phyloP scores from a whole-genome alignment of 1,140 invertebrate species.

The Periplaneta americana region DNA sequence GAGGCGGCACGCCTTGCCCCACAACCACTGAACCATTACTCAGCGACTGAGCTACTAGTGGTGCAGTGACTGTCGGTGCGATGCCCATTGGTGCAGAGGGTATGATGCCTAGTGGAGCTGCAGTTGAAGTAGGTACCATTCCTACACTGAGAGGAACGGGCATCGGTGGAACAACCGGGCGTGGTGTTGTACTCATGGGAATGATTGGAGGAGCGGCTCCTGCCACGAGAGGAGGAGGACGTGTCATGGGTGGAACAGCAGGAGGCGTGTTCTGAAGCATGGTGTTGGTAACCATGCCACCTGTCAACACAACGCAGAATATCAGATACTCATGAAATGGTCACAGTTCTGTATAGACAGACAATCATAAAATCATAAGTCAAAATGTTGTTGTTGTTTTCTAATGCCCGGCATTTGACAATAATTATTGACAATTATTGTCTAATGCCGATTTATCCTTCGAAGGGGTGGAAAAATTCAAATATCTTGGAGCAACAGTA shows the following conservation, averaged over 20 bases:
- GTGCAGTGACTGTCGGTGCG: constrained; percentile 20
- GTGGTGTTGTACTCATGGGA: constrained; percentile 4
- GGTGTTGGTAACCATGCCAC: not conserved
- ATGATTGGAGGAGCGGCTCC: constrained; percentile 22
- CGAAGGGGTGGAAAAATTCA: no score
- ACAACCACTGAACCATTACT: constrained; percentile 5
- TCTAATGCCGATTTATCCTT: no score
- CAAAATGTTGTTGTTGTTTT: no score
- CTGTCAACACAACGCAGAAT: constrained; percentile 8
- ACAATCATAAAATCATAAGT: no score
- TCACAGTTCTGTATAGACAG: no score
- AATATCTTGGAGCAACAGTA: no score
- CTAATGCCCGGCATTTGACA: no score
- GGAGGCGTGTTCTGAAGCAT: constrained; percentile 10
- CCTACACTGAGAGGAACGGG: not conserved
- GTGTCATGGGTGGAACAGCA: constrained; percentile 18
- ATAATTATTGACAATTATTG: no score
- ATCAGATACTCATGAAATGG: not conserved
- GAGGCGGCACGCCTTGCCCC: constrained; percentile 1
- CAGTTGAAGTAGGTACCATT: constrained; percentile 1
- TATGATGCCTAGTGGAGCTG: constrained; percentile 10
- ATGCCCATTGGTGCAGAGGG: constrained; percentile 3
- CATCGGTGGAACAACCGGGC: constrained; percentile 26
- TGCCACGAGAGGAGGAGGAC: constrained; percentile 21
- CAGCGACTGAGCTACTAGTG: constrained; percentile 24